Evolutionary conservation across 2,888 invertebrate species (phyloP), one percentile per base, ranked within the genome.

Genomic region (Oscheius sp.): DNA sequence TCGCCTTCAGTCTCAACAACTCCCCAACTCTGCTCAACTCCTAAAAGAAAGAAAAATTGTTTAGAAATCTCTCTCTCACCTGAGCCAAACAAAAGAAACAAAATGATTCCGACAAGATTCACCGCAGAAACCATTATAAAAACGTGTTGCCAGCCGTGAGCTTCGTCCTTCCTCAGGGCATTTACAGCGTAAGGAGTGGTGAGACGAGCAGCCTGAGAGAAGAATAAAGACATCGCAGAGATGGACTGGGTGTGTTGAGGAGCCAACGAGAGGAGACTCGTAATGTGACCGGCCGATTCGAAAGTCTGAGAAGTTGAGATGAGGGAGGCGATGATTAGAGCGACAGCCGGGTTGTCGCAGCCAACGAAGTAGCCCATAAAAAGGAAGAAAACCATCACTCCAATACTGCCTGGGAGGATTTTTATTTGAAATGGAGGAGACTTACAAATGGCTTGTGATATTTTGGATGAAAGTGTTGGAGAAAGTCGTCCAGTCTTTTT

Each of bases 241-340:
- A 61, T 27, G 1, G 61, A 8, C 61, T 61, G 31, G 20, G 55
- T 55, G 31, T 20, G 23, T 25, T 37, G 37, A 8, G 63, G 63
- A 8, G 63, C 63, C 48, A 63, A 46, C 2, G 63, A 63, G 10
- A 63, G 48, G 8, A 63, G 25, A 63, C 63, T 63, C 10, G 63
- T 63, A n/a, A 17, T 42, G 27, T 63, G 33, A 12, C 63, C 63
- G 31, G 63, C 45, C 23, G 45, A 27, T 20, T 63, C 63, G 17
- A 63, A 31, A 1, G 63, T 20, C 29, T 63, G 63, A 10, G 45
- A 63, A 1, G 48, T 39, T 17, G 17, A 17, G n/a, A 63, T 42
- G 33, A 63, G 25, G 6, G 45, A 63, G 29, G 45, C 23, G n/a
- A 63, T 17, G 2, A 48, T 46, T 23, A 63, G 27, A 25, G 63